phyloP scores from a whole-genome alignment of 2,797 vertebrate species.

The Amblyraja radiata region DNA sequence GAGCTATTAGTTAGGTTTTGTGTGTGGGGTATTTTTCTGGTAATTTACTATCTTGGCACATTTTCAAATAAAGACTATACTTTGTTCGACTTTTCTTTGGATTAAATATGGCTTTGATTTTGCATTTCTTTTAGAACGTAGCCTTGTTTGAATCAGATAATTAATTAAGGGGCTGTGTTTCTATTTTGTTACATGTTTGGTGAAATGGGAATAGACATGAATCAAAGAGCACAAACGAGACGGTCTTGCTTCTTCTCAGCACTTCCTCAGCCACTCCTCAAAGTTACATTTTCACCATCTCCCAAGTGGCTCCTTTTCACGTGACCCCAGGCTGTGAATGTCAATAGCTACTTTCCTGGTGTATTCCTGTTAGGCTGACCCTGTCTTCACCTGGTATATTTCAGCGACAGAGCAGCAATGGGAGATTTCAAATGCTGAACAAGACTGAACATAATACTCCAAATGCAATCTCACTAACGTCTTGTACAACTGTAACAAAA shows the following conservation, averaged over 20 bases:
- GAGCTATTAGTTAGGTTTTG: neutral
- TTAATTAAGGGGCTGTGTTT: neutral
- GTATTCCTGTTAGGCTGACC: neutral
- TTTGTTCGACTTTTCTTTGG: neutral
- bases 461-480: no score
- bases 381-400: neutral
- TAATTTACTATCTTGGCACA: neutral
- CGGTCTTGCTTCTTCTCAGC: neutral
- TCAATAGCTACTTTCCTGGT: neutral
- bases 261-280: neutral
- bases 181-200: neutral
- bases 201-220: neutral
- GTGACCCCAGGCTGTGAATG: no score
- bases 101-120: neutral
- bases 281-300: neutral
- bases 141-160: neutral
- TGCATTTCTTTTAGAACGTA: neutral
- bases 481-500: no score
- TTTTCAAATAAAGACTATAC: neutral
- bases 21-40: neutral
- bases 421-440: no score
- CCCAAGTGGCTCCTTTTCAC: neutral
- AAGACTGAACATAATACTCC: no score
- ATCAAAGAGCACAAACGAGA: neutral
- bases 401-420: no score